Evolutionary conservation across 2,888 invertebrate genomes (phyloP).

Genomic region (Girardia tigrina): DNA sequence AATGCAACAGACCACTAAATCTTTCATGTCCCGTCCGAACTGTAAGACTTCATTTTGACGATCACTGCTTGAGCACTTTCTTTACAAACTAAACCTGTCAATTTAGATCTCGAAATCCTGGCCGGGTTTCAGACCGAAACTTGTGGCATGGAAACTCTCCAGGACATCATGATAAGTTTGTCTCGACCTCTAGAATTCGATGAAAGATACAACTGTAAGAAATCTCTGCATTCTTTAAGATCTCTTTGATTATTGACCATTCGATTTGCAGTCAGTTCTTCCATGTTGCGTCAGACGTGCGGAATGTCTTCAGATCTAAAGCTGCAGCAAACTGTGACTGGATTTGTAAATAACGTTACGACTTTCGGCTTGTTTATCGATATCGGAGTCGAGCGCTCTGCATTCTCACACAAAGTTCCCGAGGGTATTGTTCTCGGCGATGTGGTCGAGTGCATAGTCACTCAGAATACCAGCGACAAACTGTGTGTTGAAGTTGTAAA

Average conservation of each 20-base stretch:
- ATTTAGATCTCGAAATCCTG: background rate
- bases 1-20: background rate
- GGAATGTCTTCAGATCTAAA: background rate
- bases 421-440: background rate
- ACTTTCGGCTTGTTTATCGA: background rate
- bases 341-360: background rate
- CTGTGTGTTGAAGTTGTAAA: constrained; percentile 16
- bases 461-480: background rate
- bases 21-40: background rate
- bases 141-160: background rate
- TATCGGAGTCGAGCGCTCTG: background rate
- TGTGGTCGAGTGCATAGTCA: constrained; percentile 15
- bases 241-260: background rate
- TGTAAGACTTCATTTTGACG: background rate
- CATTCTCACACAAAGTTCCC: background rate
- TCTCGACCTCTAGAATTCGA: background rate
- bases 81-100: background rate
- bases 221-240: background rate
- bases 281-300: background rate
- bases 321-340: background rate
- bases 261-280: constrained; percentile 1
- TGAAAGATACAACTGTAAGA: constrained; percentile 8
- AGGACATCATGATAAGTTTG: background rate
- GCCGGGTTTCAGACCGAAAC: background rate
- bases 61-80: background rate